These are phyloP conservation scores for Megalonaias nervosa DNA, from an alignment of 1,140 invertebrate genomes.

Conservation along the genomic window DNA sequence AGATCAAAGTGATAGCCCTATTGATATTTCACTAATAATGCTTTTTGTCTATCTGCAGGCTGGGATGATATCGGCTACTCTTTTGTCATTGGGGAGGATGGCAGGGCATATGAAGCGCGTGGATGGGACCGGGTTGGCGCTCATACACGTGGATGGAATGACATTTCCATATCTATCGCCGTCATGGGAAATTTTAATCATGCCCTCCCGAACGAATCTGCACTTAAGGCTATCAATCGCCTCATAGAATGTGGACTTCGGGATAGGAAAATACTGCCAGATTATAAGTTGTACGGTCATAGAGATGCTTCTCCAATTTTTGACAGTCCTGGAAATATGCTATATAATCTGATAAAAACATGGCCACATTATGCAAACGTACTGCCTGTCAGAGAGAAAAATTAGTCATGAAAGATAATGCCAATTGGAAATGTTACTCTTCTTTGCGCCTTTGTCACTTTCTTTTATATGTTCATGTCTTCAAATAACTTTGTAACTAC, in stretches of 20 bases:
- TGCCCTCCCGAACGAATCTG: constrained; percentile 26
- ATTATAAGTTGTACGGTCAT: constrained; percentile 35
- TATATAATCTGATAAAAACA: constrained; percentile 74
- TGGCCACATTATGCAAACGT: constrained; percentile 68
- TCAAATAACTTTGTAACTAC: too few relatives aligned
- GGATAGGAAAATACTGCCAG: constrained; percentile 10
- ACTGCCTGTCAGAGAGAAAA: background rate
- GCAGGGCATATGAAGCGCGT: constrained; percentile 54
- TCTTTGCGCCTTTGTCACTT: too few relatives aligned
- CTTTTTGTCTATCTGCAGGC: background rate
- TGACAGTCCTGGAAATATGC: constrained; percentile 35
- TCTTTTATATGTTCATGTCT: too few relatives aligned
- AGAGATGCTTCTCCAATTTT: constrained; percentile 22
- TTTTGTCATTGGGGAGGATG: constrained; percentile 58
- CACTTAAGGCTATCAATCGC: constrained; percentile 25
- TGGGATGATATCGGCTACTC: constrained; percentile 56
- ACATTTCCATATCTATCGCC: constrained; percentile 72
- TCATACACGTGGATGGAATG: constrained; percentile 76
- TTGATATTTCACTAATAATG: too few relatives aligned
- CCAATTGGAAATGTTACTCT: too few relatives aligned
- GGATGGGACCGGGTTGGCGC: constrained; percentile 51
- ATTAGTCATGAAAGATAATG: too few relatives aligned
- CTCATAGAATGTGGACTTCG: constrained; percentile 29
- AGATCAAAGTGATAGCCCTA: too few relatives aligned
- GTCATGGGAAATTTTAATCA: constrained; percentile 76